A percentile compares a stretch with the other conserved stretches of the same genome.
Conservation (phyloP, 2,888 invertebrate species). For the Smittia sp. region DNA sequence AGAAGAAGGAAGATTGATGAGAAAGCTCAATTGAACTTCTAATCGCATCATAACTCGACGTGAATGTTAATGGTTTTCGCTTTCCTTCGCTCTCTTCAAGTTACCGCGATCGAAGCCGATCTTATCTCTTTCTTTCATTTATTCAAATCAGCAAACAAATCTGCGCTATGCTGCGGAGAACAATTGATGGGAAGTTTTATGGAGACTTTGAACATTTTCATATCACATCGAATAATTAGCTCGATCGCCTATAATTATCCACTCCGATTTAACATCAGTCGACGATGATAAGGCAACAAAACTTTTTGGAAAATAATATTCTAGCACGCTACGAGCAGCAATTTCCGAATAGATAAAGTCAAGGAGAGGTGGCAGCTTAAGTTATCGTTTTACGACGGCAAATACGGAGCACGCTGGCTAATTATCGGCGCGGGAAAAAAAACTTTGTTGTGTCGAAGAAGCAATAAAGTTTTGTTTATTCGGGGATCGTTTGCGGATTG, state of each 20-base stretch:
- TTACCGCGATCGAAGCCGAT: neutral
- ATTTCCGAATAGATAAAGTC: neutral
- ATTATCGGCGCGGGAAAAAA: too few species aligned
- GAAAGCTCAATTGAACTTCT: neutral
- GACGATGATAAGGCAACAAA: conserved; percentile 11
- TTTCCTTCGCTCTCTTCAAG: neutral
- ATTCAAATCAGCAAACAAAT: neutral
- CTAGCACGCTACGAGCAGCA: neutral
- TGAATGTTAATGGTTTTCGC: neutral
- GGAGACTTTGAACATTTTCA: neutral
- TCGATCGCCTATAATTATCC: neutral
- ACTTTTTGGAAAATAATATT: too few species aligned
- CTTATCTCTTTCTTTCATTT: neutral
- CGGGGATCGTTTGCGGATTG: too few species aligned
- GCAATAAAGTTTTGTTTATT: too few species aligned
- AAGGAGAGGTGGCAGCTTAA: neutral
- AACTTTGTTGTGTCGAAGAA: too few species aligned
- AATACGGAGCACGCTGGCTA: neutral
- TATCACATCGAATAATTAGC: neutral
- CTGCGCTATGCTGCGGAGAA: neutral
- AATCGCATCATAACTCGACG: conserved; percentile 7
- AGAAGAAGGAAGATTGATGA: neutral
- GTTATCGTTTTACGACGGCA: neutral
- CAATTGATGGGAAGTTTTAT: neutral
- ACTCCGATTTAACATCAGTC: neutral